phyloP scores from a whole-genome alignment of 2,113 vertebrate genomes.

The Carollia perspicillata region DNA sequence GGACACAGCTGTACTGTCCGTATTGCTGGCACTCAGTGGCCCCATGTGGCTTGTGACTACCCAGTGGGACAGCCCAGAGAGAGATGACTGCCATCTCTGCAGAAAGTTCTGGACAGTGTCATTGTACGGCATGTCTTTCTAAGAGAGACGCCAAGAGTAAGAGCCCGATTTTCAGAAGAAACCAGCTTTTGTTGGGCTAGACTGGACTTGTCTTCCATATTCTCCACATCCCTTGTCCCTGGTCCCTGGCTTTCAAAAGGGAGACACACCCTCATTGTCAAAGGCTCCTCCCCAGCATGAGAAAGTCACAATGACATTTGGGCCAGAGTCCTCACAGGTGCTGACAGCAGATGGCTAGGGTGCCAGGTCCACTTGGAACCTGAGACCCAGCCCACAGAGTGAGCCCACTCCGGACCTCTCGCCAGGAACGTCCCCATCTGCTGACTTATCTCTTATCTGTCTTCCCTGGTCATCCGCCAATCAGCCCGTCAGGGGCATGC shows the following conservation, averaged over 20 bases:
- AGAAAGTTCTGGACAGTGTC: background rate
- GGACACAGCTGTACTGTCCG: fast-evolving
- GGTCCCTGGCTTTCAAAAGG: background rate
- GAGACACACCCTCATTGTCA: background rate
- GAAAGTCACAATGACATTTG: background rate
- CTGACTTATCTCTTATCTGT: background rate
- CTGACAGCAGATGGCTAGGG: background rate
- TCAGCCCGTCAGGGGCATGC: background rate
- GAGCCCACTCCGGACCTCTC: background rate
- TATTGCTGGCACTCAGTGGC: fast-evolving
- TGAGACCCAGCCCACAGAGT: fast-evolving
- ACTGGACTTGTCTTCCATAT: background rate
- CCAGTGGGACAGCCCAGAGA: fast-evolving
- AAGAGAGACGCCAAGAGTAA: background rate
- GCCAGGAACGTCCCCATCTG: background rate
- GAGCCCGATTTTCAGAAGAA: background rate
- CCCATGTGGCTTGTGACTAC: fast-evolving
- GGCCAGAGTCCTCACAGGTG: fast-evolving
- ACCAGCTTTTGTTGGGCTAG: background rate
- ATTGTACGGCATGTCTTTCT: fast-evolving
- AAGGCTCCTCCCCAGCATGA: background rate
- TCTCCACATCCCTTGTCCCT: fast-evolving
- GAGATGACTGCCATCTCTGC: fast-evolving
- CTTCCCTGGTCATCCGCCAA: background rate
- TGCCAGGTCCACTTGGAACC: background rate